Conservation (phyloP, 1,140 invertebrate genomes). For the Drosophila seguyi region DNA sequence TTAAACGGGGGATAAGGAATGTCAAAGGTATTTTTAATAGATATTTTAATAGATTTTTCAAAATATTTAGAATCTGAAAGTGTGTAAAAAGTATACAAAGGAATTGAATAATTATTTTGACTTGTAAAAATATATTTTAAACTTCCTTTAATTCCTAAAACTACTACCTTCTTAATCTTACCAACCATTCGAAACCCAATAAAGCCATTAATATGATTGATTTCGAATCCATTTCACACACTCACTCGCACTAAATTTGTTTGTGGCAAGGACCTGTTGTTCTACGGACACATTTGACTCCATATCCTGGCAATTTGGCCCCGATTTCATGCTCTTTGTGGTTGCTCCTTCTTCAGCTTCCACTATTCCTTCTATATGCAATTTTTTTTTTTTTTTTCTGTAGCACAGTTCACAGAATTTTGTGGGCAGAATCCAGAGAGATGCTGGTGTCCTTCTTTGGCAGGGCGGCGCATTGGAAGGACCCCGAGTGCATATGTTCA, state of each 20-base stretch:
- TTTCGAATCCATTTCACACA: constrained; percentile 53
- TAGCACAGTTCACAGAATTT: constrained; percentile 69
- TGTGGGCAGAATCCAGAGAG: constrained; percentile 38
- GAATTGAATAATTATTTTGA: no score
- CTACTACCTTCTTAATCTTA: neutral
- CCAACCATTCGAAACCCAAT: constrained; percentile 36
- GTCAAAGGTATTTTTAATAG: neutral
- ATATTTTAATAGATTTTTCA: neutral
- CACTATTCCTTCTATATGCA: neutral
- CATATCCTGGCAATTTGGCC: constrained; percentile 77
- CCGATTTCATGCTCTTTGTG: constrained; percentile 54
- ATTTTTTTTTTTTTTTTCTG: constrained; percentile 22
- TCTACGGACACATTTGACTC: constrained; percentile 41
- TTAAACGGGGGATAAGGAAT: neutral
- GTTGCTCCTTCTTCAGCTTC: constrained; percentile 8
- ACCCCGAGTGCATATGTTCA: constrained; percentile 10
- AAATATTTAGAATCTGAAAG: neutral
- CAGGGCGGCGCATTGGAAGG: constrained; percentile 23
- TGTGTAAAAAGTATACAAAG: neutral
- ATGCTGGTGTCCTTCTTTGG: constrained; percentile 62
- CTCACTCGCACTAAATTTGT: constrained; percentile 63
- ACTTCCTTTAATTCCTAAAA: no score
- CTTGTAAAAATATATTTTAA: neutral
- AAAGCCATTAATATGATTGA: constrained; percentile 74
- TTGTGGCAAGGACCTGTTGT: constrained; percentile 67